Evolutionary conservation across 1,140 invertebrate species (phyloP).

Genomic region (Pogonus chalceus): DNA sequence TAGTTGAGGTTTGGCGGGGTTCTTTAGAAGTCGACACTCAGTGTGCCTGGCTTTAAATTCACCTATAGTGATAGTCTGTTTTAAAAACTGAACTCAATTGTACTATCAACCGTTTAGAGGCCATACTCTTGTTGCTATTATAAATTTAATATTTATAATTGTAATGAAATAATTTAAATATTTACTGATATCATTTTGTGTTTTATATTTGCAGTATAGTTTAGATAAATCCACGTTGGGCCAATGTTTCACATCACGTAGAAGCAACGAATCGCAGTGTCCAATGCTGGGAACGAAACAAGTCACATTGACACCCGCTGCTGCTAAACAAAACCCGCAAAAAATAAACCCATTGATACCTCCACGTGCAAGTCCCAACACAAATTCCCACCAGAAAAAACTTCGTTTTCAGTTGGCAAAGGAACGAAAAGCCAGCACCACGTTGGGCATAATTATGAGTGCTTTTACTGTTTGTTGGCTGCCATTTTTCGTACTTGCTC

Average conservation of each 20-base stretch:
- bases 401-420: conserved; percentile 72
- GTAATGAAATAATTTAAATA: not conserved
- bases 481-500: conserved; percentile 89
- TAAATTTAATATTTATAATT: too few species aligned
- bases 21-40: too few species aligned
- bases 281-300: conserved; percentile 48
- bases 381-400: conserved; percentile 54
- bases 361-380: conserved; percentile 37
- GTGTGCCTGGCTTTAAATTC: too few species aligned
- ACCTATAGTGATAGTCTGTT: too few species aligned
- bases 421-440: conserved; percentile 90
- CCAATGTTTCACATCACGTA: conserved; percentile 50
- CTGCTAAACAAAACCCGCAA: conserved; percentile 26
- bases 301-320: conserved; percentile 24
- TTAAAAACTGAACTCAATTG: too few species aligned
- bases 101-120: too few species aligned
- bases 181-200: conserved; percentile 9
- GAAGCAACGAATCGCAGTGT: conserved; percentile 63
- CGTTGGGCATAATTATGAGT: conserved; percentile 94
- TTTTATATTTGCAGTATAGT: conserved; percentile 54
- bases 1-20: too few species aligned
- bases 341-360: conserved; percentile 21
- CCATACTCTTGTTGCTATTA: too few species aligned
- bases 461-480: conserved; percentile 95
- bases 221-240: conserved; percentile 44